Evolutionary conservation across 2,888 invertebrate genomes (phyloP).

Genomic region (Zaprionus obscuricornis): DNA sequence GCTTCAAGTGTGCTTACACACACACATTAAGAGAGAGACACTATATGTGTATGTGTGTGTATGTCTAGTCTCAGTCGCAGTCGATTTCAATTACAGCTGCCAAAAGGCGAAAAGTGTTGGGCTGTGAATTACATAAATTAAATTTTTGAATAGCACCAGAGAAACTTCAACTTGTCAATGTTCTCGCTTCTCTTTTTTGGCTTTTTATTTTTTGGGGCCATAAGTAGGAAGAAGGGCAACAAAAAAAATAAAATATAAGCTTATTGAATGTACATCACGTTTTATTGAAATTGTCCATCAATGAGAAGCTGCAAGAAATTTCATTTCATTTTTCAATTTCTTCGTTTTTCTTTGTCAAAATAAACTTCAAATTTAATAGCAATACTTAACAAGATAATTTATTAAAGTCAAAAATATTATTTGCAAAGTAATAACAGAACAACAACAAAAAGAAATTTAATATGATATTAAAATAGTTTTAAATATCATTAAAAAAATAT

Average conservation of each 20-base stretch:
- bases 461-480: too few relatives aligned
- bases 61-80: not conserved
- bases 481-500: too few relatives aligned
- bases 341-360: not conserved
- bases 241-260: slow-evolving; percentile 11
- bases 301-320: not conserved
- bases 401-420: too few relatives aligned
- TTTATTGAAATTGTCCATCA: slow-evolving; percentile 18
- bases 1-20: slow-evolving; percentile 50
- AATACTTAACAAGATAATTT: too few relatives aligned
- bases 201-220: too few relatives aligned
- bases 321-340: not conserved
- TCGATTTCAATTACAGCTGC: slow-evolving; percentile 71
- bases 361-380: too few relatives aligned
- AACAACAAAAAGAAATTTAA: too few relatives aligned
- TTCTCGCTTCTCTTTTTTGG: too few relatives aligned
- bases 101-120: slow-evolving; percentile 68
- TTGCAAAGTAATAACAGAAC: too few relatives aligned
- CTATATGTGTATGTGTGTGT: not conserved
- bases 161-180: slow-evolving; percentile 33
- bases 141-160: slow-evolving; percentile 32
- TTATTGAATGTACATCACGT: slow-evolving; percentile 22
- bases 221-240: too few relatives aligned
- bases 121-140: slow-evolving; percentile 64
- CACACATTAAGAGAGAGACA: slow-evolving; percentile 2